These are phyloP conservation scores for Aphrophora alni DNA, from an alignment of 2,888 invertebrate genomes.

Conservation along the genomic window DNA sequence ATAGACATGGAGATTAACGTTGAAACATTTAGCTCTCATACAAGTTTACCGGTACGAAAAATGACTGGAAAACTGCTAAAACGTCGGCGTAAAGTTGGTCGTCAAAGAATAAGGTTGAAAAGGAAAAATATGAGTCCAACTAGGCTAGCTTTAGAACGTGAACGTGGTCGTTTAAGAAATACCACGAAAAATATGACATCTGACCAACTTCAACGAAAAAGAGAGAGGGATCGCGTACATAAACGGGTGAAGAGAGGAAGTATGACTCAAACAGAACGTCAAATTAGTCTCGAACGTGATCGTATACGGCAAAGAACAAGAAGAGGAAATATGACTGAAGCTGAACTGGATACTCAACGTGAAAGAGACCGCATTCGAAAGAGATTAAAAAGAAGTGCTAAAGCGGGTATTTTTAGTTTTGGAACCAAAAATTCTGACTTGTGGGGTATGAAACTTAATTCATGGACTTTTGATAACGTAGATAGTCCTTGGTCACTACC, in stretches of 20 bases:
- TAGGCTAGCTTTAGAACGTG: not conserved
- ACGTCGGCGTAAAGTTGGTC: not conserved
- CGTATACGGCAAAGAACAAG: not conserved
- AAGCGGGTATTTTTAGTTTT: not conserved
- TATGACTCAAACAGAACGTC: not conserved
- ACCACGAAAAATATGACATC: not conserved
- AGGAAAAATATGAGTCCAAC: not conserved
- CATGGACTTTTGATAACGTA: not conserved
- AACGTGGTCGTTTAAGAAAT: not conserved
- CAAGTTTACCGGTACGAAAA: not conserved
- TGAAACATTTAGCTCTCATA: not conserved
- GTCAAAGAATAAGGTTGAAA: not conserved
- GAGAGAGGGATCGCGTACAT: not conserved
- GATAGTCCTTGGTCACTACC: not conserved
- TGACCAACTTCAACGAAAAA: not conserved
- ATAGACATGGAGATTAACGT: not conserved
- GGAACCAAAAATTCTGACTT: not conserved
- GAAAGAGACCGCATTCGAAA: not conserved
- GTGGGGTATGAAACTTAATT: not conserved
- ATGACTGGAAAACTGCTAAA: not conserved
- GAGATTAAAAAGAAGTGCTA: not conserved
- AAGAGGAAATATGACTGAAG: not conserved
- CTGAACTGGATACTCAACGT: not conserved
- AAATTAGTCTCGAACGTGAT: not conserved
- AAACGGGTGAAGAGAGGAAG: not conserved